A percentile compares a stretch with the other conserved stretches of the same genome.
These are phyloP conservation scores for Dolichomitus sp. DNA, from an alignment of 2,888 invertebrate species.

Conservation along the genomic window DNA sequence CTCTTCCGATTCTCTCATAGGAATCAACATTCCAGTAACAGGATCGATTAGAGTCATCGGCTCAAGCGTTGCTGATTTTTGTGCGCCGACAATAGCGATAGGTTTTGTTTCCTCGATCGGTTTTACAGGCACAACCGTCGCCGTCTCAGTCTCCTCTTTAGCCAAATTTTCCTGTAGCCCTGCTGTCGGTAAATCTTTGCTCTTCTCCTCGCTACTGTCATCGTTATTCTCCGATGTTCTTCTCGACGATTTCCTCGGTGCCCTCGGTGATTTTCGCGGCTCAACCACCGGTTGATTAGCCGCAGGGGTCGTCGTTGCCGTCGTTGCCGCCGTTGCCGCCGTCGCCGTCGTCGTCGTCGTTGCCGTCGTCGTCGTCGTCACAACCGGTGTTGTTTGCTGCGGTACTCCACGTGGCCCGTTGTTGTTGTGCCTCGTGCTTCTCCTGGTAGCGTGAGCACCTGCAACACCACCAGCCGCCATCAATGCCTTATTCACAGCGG, in stretches of 20 bases:
- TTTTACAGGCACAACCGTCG: constrained; percentile 5
- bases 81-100: constrained; percentile 38
- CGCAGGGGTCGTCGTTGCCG: not conserved
- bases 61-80: constrained; percentile 85
- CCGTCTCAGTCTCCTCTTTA: constrained; percentile 48
- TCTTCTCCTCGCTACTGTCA: constrained; percentile 89
- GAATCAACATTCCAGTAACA: constrained; percentile 91
- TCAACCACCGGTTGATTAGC: constrained; percentile 66
- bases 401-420: constrained; percentile 66
- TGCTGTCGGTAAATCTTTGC: constrained; percentile 70
- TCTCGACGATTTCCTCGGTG: constrained; percentile 89
- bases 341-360: constrained; percentile 65
- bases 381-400: constrained; percentile 69
- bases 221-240: constrained; percentile 90
- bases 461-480: constrained; percentile 81
- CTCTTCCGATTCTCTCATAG: constrained; percentile 91
- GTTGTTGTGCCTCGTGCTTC: constrained; percentile 88
- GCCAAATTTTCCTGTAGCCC: constrained; percentile 16
- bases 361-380: constrained; percentile 84
- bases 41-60: constrained; percentile 91
- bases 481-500: constrained; percentile 85
- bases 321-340: not conserved
- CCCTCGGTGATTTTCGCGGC: constrained; percentile 89
- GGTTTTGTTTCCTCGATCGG: constrained; percentile 46
- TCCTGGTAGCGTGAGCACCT: constrained; percentile 86